phyloP scores from a whole-genome alignment of 1,140 invertebrate genomes.

The Rhagoletis zephyria region DNA sequence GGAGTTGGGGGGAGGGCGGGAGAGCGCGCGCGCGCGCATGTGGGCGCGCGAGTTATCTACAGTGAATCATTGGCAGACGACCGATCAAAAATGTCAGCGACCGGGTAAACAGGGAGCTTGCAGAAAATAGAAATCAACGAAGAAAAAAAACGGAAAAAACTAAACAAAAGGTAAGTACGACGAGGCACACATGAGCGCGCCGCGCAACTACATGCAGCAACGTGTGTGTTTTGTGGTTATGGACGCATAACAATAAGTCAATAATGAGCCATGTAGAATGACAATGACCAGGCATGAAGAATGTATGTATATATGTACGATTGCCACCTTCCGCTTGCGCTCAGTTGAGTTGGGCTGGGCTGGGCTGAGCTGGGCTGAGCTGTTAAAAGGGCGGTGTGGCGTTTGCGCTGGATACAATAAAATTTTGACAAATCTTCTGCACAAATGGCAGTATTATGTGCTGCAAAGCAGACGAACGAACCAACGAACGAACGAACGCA shows the following conservation, averaged over 20 bases:
- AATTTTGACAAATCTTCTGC: conserved; percentile 45
- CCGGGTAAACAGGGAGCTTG: not conserved
- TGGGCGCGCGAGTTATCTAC: conserved; percentile 11
- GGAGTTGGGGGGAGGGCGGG: not conserved
- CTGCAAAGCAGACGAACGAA: not conserved
- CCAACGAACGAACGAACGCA: not conserved
- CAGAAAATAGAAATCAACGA: not conserved
- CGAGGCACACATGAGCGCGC: not conserved
- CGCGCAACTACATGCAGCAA: not conserved
- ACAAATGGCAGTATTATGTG: conserved; percentile 34
- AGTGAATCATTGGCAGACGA: not conserved
- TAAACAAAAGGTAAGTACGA: not conserved
- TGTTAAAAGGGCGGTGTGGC: not conserved
- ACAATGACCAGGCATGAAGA: conserved; percentile 7
- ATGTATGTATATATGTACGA: not conserved
- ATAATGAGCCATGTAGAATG: conserved; percentile 37
- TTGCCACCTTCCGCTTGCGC: not conserved
- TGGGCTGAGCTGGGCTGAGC: not conserved
- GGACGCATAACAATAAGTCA: conserved; percentile 42
- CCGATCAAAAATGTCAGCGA: conserved; percentile 6
- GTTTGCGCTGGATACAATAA: not conserved
- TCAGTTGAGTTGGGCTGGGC: not conserved
- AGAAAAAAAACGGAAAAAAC: not conserved
- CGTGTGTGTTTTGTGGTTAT: not conserved
- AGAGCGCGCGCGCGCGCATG: not conserved